Percentiles rank a stretch among this genome's conserved stretches.
Conservation (phyloP, 1,140 invertebrate genomes). For the Tetraneura akinire region DNA sequence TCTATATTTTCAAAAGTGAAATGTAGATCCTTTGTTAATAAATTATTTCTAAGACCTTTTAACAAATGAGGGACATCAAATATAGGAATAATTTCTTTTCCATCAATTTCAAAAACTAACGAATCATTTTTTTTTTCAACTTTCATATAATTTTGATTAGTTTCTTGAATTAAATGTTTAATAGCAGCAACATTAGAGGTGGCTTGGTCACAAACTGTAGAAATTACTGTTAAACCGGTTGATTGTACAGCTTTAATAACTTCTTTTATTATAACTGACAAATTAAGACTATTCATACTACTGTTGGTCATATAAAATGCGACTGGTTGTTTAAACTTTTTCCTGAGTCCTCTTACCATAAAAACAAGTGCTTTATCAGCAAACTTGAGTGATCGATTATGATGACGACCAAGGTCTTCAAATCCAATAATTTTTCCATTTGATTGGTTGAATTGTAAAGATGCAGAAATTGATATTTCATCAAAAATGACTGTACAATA, state of each 20-base stretch:
- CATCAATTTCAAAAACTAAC: background rate
- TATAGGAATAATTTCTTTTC: background rate
- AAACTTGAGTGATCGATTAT: background rate
- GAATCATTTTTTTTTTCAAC: background rate
- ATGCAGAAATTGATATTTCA: background rate
- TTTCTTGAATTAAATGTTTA: background rate
- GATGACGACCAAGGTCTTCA: background rate
- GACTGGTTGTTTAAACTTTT: background rate
- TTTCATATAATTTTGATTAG: background rate
- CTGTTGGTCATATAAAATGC: background rate
- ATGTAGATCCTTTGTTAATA: background rate
- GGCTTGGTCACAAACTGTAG: conserved; percentile 4
- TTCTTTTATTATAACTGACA: background rate
- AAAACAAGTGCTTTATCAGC: background rate
- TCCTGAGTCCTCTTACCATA: background rate
- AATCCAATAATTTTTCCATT: background rate
- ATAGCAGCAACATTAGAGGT: background rate
- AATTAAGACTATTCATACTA: background rate
- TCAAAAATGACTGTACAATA: conserved; percentile 12
- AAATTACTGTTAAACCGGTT: background rate
- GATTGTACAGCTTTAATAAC: conserved; percentile 11
- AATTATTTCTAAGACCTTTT: conserved; percentile 7
- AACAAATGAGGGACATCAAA: conserved; percentile 1
- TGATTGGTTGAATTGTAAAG: background rate
- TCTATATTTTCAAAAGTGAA: background rate